These are phyloP conservation scores for Otus scops DNA, from an alignment of 2,797 vertebrate genomes.

Conservation along the genomic window DNA sequence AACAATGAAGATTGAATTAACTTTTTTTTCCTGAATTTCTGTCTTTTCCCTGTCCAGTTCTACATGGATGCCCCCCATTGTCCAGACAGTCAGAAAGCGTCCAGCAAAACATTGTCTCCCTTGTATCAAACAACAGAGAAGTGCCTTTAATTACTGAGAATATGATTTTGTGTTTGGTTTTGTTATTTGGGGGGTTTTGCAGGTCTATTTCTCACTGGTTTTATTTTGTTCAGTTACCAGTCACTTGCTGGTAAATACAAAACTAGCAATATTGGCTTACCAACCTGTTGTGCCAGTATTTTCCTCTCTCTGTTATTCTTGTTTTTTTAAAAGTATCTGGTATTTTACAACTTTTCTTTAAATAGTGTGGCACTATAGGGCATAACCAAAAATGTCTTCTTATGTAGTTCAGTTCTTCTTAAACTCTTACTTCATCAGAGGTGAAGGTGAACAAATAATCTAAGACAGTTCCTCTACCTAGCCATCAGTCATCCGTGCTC, in stretches of 20 bases:
- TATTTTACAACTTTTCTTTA: not conserved
- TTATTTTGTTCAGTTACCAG: not conserved
- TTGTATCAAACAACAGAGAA: not conserved
- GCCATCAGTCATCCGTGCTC: not conserved
- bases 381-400: not conserved
- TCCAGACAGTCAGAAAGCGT: not conserved
- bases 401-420: not conserved
- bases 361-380: not conserved
- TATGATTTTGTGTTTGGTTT: not conserved
- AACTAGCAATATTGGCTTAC: not conserved
- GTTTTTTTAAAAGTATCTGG: not conserved
- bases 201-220: not conserved
- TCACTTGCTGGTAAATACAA: not conserved
- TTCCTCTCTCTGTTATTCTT: not conserved
- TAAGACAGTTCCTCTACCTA: not conserved
- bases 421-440: conserved; percentile 30
- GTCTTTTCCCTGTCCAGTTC: not conserved
- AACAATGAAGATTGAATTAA: not conserved
- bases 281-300: not conserved
- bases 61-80: not conserved
- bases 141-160: not conserved
- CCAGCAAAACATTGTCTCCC: not conserved
- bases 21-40: not conserved
- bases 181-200: not conserved
- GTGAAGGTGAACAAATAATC: not conserved